Base-by-base conservation (phyloP, 2,888 invertebrate species). In the Deroplatys truncata region DNA sequence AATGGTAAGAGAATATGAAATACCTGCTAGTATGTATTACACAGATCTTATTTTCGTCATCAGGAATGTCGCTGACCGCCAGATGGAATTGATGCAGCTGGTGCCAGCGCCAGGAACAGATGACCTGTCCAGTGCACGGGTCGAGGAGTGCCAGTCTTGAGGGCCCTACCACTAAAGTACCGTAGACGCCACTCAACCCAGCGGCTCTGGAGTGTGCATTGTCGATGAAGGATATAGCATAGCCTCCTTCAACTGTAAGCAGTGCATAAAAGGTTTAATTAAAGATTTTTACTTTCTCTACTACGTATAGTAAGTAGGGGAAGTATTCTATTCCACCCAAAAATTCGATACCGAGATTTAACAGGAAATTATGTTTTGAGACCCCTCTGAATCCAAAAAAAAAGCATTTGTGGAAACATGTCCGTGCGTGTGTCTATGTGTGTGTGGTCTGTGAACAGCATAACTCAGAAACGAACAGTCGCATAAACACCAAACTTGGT, bases 11-110 rank as follows among this genome's bases (percentile, higher is more conserved):
- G 91, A 43, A 43, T 0, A 13, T 10, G 10, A 13, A 13, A 92
- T 92, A 95, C 95, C 95, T 94, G 94, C 95, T 95, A n/a, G 96
- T 94, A 92, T 94, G 95, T 91, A 96, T 93, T 72, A 95, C 94
- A 92, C 96, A 95, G 84, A 95, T 95, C 91, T 93, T 94, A 92
- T 95, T 95, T 90, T 95, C 95, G 91, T 96, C 95, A 84, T 94
- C 94, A 13, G 93, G 92, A 72, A 93, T 93, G 16, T 94, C 94
- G 4, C 94, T 93, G 28, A 94, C 94, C 90, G 94, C 94, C 91
- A 96, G 93, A 89, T 94, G 94, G 85, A 95, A 95, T 90, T 95
- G 95, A 88, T 93, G 94, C 91, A 96, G 94, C 90, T 96, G 95
- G 91, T 94, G 94, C 96, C 96, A 96, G 49, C 95, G 94, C 91